phyloP scores from a whole-genome alignment of 2,888 invertebrate species.

The Gastracanthus pulcherrimus region DNA sequence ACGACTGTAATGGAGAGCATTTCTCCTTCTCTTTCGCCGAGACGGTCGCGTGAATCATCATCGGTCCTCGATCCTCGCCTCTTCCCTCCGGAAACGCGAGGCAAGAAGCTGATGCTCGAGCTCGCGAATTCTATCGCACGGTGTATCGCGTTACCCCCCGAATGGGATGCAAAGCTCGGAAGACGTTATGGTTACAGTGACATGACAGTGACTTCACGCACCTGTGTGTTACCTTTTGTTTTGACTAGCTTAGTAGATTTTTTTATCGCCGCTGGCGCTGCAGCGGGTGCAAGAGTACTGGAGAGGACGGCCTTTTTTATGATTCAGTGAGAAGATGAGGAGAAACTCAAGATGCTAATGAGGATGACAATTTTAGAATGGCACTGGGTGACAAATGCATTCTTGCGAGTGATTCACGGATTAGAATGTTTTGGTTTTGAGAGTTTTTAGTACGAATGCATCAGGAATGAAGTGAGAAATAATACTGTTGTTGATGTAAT shows the following conservation, averaged over 20 bases:
- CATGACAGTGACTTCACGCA: slow-evolving; percentile 4
- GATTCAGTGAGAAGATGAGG: neutral
- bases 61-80: slow-evolving; percentile 15
- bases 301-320: neutral
- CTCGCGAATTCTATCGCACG: neutral
- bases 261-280: neutral
- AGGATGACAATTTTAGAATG: neutral
- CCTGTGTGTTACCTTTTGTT: slow-evolving; percentile 29
- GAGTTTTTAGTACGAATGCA: too few relatives aligned
- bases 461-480: too few relatives aligned
- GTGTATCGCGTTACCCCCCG: slow-evolving; percentile 41
- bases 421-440: neutral
- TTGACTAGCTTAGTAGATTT: slow-evolving; percentile 27
- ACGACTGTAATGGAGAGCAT: slow-evolving; percentile 37
- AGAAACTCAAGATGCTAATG: neutral
- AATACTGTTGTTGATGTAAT: neutral
- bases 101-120: too few relatives aligned
- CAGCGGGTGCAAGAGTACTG: neutral
- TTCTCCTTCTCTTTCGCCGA: slow-evolving; percentile 14
- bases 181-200: neutral
- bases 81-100: slow-evolving; percentile 45
- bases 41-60: slow-evolving; percentile 36
- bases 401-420: neutral
- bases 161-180: too few relatives aligned
- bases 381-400: neutral